Percentiles rank a stretch among this genome's conserved stretches.
phyloP scores from a whole-genome alignment of 2,797 vertebrate species.

The Neosilurus hyrtlii region DNA sequence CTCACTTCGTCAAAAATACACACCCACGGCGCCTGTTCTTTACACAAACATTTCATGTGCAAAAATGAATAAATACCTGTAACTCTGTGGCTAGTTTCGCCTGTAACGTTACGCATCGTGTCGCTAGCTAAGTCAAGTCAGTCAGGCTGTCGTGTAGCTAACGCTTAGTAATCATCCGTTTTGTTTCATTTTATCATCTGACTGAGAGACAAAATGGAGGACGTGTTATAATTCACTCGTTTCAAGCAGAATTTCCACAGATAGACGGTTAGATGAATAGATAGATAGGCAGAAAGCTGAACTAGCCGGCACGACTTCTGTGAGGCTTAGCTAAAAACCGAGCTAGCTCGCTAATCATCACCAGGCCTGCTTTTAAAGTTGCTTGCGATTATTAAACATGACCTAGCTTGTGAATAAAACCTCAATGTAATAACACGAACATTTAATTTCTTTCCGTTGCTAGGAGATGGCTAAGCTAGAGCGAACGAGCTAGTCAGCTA shows the following conservation, averaged over 20 bases:
- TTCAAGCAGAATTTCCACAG: not conserved
- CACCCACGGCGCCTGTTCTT: not conserved
- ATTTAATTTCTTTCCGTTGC: not conserved
- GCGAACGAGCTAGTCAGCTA: not conserved
- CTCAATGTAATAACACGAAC: not conserved
- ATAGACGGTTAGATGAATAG: too few relatives aligned
- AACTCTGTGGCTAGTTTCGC: not conserved
- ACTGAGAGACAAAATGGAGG: not conserved
- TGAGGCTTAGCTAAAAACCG: not conserved
- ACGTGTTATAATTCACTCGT: not conserved
- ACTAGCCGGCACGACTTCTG: slow-evolving; percentile 16
- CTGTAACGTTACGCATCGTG: not conserved
- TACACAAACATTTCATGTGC: too few relatives aligned
- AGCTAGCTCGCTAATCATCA: slow-evolving; percentile 9
- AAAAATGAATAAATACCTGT: not conserved
- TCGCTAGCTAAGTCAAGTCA: slow-evolving; percentile 1
- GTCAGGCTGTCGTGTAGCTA: too few relatives aligned
- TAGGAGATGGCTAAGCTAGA: not conserved
- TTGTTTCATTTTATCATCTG: not conserved
- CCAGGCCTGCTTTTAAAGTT: slow-evolving; percentile 5
- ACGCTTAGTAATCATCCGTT: not conserved
- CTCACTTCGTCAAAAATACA: not conserved
- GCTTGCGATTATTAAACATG: not conserved
- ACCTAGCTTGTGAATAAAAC: not conserved
- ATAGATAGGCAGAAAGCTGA: not conserved